Conservation (phyloP, 1,140 invertebrate species). For the Lutraria rhynchaena region DNA sequence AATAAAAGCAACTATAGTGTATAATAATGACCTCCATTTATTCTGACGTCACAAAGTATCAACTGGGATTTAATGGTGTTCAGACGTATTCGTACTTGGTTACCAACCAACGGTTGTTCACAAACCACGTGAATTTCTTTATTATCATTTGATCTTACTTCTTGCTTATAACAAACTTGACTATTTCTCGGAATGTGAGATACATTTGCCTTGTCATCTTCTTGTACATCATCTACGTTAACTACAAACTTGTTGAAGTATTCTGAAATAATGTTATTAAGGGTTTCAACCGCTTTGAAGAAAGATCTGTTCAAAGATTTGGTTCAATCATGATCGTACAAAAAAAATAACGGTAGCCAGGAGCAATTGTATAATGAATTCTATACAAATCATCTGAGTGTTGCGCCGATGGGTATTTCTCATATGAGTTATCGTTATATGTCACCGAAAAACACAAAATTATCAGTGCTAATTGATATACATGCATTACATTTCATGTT, state of each 20-base stretch:
- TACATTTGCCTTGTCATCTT: neutral
- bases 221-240: neutral
- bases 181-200: neutral
- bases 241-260: conserved; percentile 18
- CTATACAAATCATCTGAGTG: neutral
- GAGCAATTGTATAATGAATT: too few relatives aligned
- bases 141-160: neutral
- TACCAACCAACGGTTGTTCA: conserved; percentile 3
- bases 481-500: too few relatives aligned
- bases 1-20: neutral
- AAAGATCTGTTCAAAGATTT: neutral
- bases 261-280: neutral
- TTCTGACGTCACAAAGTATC: conserved; percentile 27
- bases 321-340: neutral
- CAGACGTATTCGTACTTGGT: conserved; percentile 13
- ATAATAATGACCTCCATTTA: neutral
- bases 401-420: neutral
- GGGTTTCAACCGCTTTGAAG: neutral
- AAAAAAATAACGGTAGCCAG: too few relatives aligned
- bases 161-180: conserved; percentile 24
- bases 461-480: too few relatives aligned
- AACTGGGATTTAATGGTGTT: neutral
- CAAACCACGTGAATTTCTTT: neutral
- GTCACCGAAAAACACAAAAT: neutral
- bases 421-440: neutral